Evolutionary conservation across 2,113 vertebrate genomes (phyloP).

Genomic region (Clarias gariepinus): DNA sequence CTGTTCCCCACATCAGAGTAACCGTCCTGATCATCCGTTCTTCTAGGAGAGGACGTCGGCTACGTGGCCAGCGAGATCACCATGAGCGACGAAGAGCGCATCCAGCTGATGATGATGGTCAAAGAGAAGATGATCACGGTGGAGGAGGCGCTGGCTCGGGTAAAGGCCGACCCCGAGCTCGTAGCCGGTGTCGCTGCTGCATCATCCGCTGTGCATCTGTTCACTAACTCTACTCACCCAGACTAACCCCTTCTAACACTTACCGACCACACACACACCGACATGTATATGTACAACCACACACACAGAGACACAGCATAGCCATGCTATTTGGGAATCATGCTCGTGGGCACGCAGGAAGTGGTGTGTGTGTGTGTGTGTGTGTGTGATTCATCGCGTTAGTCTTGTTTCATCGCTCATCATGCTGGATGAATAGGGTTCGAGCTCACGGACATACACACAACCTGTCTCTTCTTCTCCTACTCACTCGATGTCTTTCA

Average conservation of each 20-base stretch:
- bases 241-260: constrained; percentile 38
- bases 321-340: not conserved
- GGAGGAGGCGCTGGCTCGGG: constrained; percentile 94
- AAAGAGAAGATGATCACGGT: constrained; percentile 99
- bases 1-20: not conserved
- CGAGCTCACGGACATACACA: not conserved
- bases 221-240: constrained; percentile 73
- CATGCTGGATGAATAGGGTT: constrained; percentile 1
- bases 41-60: constrained; percentile 89
- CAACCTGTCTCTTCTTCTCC: not conserved
- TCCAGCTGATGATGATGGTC: constrained; percentile 99
- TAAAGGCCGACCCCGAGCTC: constrained; percentile 64
- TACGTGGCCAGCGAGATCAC: constrained; percentile 98
- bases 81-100: constrained; percentile 96
- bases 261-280: constrained; percentile 10
- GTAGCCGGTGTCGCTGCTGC: constrained; percentile 2
- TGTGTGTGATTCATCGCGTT: not conserved
- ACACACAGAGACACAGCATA: not conserved
- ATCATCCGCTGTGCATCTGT: constrained; percentile 23
- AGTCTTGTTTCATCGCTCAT: not conserved
- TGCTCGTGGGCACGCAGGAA: not conserved
- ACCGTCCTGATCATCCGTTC: constrained; percentile 33
- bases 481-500: constrained; percentile 13
- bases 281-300: constrained; percentile 19
- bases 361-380: not conserved